These are phyloP conservation scores for Centruroides sculpturatus DNA, from an alignment of 1,140 invertebrate species.

Conservation along the genomic window DNA sequence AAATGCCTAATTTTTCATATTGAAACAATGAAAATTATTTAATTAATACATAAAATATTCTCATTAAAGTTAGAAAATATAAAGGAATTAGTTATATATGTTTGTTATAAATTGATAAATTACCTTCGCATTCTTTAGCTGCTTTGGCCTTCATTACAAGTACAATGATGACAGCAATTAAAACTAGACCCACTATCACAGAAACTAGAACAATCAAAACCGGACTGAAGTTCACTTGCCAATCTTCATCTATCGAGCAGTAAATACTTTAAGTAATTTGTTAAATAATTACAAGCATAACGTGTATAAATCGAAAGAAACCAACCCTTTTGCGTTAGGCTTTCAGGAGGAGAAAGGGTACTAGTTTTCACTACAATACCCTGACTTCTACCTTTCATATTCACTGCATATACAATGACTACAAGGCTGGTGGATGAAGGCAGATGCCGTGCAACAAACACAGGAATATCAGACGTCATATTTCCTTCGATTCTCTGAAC, in stretches of 20 bases:
- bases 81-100: no score
- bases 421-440: constrained; percentile 55
- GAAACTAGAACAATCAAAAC: not conserved
- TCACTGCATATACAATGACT: constrained; percentile 49
- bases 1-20: no score
- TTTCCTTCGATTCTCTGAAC: constrained; percentile 8
- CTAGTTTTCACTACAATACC: constrained; percentile 23
- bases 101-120: no score
- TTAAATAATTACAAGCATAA: not conserved
- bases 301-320: not conserved
- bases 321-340: constrained; percentile 15
- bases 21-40: no score
- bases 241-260: not conserved
- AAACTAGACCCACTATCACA: not conserved
- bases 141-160: not conserved
- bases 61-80: no score
- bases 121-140: no score
- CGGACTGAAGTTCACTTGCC: not conserved
- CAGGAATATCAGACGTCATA: constrained; percentile 18
- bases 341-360: constrained; percentile 13
- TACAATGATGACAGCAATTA: not conserved
- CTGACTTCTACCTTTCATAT: constrained; percentile 49
- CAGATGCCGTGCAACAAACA: constrained; percentile 42
- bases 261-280: not conserved
- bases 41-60: no score